phyloP scores from a whole-genome alignment of 2,797 vertebrate species.

The Ctenopoma multispine region DNA sequence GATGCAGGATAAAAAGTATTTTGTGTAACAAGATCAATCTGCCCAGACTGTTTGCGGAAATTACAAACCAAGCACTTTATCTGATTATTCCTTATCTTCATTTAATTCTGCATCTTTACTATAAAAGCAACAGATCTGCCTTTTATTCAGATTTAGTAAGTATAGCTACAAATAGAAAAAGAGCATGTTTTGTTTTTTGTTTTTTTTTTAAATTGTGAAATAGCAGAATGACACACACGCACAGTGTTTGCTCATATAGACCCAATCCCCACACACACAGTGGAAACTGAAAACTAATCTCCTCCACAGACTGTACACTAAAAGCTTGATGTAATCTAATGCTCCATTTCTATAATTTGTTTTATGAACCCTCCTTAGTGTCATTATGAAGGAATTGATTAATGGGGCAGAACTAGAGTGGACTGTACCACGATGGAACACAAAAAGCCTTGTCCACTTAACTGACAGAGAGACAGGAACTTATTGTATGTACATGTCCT shows the following conservation, averaged over 20 bases:
- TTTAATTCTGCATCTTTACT: slow-evolving; percentile 21
- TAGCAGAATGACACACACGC: background rate
- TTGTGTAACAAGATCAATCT: background rate
- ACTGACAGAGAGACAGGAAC: slow-evolving; percentile 41
- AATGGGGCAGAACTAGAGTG: slow-evolving; percentile 51
- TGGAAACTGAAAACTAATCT: slow-evolving; percentile 68
- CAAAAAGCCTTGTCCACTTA: slow-evolving; percentile 59
- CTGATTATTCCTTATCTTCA: slow-evolving; percentile 1
- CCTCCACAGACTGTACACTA: slow-evolving; percentile 54
- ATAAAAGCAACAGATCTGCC: slow-evolving; percentile 7
- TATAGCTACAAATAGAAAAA: slow-evolving; percentile 23
- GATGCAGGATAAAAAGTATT: background rate
- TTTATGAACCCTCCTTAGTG: slow-evolving; percentile 67
- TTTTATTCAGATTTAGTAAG: slow-evolving; percentile 1
- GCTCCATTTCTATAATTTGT: slow-evolving; percentile 72
- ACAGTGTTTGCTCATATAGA: background rate
- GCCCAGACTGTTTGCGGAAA: slow-evolving; percentile 12
- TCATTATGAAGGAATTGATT: slow-evolving; percentile 72
- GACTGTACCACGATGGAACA: slow-evolving; percentile 50
- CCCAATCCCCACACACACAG: background rate
- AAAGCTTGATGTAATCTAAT: slow-evolving; percentile 75
- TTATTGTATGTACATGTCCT: slow-evolving; percentile 33
- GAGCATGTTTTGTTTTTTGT: background rate
- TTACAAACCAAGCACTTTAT: slow-evolving; percentile 25
- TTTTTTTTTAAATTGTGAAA: slow-evolving; percentile 5